These are phyloP conservation scores for Nanorana parkeri DNA, from an alignment of 2,113 vertebrate species.

Conservation along the genomic window DNA sequence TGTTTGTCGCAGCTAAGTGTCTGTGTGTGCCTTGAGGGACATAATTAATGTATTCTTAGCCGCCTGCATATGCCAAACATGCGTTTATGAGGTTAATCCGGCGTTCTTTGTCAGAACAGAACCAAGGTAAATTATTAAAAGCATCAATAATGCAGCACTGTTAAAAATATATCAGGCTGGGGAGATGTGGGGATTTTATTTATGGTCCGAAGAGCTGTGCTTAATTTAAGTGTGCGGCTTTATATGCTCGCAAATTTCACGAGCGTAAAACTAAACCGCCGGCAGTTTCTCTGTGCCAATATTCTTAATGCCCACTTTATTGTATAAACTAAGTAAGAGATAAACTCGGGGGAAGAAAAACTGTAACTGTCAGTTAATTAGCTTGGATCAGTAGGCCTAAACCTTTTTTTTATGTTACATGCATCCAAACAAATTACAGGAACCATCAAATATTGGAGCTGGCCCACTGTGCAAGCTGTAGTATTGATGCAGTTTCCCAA, in stretches of 20 bases:
- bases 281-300: no score
- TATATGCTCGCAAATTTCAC: not conserved
- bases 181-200: not conserved
- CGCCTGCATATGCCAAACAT: not conserved
- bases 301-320: no score
- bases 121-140: conserved; percentile 4
- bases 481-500: no score
- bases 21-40: not conserved
- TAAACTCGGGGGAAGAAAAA: no score
- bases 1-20: not conserved
- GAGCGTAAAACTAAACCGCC: no score
- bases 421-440: no score
- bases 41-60: not conserved
- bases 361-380: no score
- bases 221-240: not conserved
- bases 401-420: no score
- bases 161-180: not conserved
- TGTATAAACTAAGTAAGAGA: no score
- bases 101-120: not conserved
- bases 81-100: not conserved
- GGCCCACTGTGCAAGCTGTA: no score
- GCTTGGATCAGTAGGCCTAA: no score
- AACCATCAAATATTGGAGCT: no score
- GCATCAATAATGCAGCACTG: not conserved
- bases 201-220: not conserved